phyloP scores from a whole-genome alignment of 1,140 invertebrate genomes.

The Bombus consobrinus region DNA sequence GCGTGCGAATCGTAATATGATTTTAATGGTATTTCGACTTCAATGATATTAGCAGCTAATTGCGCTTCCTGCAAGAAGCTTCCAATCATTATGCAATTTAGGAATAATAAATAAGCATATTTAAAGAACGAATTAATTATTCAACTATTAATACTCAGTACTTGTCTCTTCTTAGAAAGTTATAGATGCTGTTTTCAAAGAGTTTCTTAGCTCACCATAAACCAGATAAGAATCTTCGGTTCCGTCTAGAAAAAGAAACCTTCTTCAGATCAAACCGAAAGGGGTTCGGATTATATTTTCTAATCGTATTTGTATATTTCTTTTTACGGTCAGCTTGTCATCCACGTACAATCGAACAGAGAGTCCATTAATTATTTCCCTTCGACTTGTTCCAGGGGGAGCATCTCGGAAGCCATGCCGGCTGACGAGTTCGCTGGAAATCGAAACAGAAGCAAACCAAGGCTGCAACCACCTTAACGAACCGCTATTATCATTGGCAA shows the following conservation, averaged over 20 bases:
- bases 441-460: constrained; percentile 66
- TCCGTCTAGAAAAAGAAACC: not conserved
- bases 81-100: not conserved
- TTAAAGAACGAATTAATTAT: not conserved
- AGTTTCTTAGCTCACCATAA: not conserved
- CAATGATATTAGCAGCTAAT: not conserved
- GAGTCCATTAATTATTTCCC: constrained; percentile 65
- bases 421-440: constrained; percentile 63
- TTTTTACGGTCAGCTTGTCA: constrained; percentile 34
- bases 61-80: not conserved
- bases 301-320: constrained; percentile 24
- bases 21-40: not conserved
- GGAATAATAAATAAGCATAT: not conserved
- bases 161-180: not conserved
- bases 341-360: not conserved
- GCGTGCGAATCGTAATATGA: not conserved
- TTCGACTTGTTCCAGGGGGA: constrained; percentile 68
- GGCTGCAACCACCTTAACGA: constrained; percentile 71
- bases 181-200: not conserved
- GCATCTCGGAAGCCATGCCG: constrained; percentile 73
- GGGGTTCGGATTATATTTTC: constrained; percentile 15
- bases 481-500: constrained; percentile 51
- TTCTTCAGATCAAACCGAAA: not conserved
- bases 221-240: not conserved
- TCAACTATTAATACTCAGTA: not conserved